Evolutionary conservation across 2,797 vertebrate species (phyloP), one percentile per base, ranked within the genome.

Genomic region (Muraenolepis orangiensis): DNA sequence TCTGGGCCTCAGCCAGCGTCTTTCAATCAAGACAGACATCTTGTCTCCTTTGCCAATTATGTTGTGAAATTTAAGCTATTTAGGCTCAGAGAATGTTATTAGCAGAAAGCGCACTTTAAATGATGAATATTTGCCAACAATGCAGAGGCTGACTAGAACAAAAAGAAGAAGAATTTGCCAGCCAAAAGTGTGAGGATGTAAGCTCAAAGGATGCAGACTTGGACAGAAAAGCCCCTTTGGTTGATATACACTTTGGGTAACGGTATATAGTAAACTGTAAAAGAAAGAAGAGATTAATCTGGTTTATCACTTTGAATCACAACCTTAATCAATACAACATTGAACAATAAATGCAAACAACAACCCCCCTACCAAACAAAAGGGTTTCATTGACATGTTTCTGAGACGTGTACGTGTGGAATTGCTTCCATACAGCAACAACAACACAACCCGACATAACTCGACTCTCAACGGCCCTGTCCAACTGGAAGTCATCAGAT

Each of bases 1-100:
- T 51, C 18, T 51, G 42, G 61, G 61, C 23, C 26, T 13, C 61
- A 23, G 26, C 61, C 61, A 66, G 26, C 11, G 16, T 66, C 64
- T 30, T 28, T 28, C 29, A 30, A 66, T 66, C 26, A 66, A 66
- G 64, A 10, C 64, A 12, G 28, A 5, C n/a, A 23, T 30, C 64
- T 66, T 28, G 64, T 66, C 64, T 66, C 23, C 64, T 66, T 66
- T 66, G 64, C 64, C 64, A 66, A 66, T 30, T 66, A 66, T 30
- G 26, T 30, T 66, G 64, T 30, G 51, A 57, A 57, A 57, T 57
- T 57, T 11, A 57, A 57, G 51, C 51, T 8, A 57, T 57, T 57
- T 57, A 23, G 32, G 51, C n/a, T 1, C 51, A 23, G 51, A 57
- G 51, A 57, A 57, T 23, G 51, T 57, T 57, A 57, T 57, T 57